Percentiles rank a stretch among this genome's conserved stretches.
phyloP scores from a whole-genome alignment of 2,113 vertebrate genomes.

The Rhinogobius similis region DNA sequence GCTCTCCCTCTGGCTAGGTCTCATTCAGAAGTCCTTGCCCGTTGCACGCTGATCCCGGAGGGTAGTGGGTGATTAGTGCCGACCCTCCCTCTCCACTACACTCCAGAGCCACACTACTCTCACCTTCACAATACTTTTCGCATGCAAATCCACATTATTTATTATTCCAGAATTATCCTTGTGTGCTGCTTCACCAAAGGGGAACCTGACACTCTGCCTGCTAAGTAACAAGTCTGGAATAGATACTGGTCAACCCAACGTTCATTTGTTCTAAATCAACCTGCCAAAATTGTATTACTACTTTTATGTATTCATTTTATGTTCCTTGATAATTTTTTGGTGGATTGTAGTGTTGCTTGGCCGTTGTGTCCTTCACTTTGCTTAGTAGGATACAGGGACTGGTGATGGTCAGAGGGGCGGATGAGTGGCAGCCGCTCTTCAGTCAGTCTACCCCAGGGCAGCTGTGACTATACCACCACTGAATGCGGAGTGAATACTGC shows the following conservation, averaged over 20 bases:
- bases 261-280: background rate
- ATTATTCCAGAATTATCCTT: slow-evolving; percentile 34
- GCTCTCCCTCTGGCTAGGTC: slow-evolving; percentile 27
- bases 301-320: background rate
- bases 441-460: no score
- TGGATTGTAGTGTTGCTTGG: no score
- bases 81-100: slow-evolving; percentile 14
- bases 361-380: no score
- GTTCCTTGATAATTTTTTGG: background rate
- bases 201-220: background rate
- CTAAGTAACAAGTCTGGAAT: slow-evolving; percentile 7
- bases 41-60: slow-evolving; percentile 50
- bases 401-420: no score
- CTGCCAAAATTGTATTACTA: background rate
- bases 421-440: no score
- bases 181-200: slow-evolving; percentile 11
- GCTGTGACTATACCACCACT: no score
- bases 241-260: background rate
- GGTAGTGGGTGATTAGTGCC: slow-evolving; percentile 70
- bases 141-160: slow-evolving; percentile 41
- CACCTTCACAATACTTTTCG: slow-evolving; percentile 41
- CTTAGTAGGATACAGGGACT: no score
- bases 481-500: no score
- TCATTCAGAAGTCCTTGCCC: slow-evolving; percentile 63
- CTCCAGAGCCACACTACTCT: slow-evolving; percentile 18